Evolutionary conservation across 2,113 vertebrate species (phyloP), one percentile per base, ranked within the genome.

Genomic region (Urocynchramus pylzowi): DNA sequence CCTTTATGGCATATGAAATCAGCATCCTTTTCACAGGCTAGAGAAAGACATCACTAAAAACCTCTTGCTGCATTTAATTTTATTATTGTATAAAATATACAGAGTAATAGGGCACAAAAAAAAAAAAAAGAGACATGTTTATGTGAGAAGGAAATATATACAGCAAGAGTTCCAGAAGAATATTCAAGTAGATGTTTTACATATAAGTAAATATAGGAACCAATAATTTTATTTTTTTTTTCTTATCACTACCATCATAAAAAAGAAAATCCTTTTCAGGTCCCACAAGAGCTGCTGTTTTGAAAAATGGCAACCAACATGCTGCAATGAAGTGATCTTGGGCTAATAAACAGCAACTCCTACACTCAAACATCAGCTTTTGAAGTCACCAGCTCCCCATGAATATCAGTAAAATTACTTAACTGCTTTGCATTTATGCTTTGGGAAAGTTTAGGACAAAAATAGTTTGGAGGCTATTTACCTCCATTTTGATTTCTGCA

Each of bases 11-110:
- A 76, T 67, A 82, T 93, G 79, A 87, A 93, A 95, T 93, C 83
- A 90, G 8, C 84, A 91, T 90, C 78, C 56, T 87, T 97, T 91
- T 94, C 95, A 96, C 87, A 97, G 68, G 70, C 23, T 74, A 35
- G 41, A 88, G 60, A 67, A 95, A 94, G 87, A 94, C 56, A 84
- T 53, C 31, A 87, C 33, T 90, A 65, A 79, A 77, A 84, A 77
- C 63, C 10, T 12, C 41, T 69, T 47, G 9, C 4, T 92, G 28
- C 57, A 87, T 89, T 84, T 95, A 90, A 90, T 93, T 93, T 82
- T 85, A 74, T 13, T 74, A 9, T 68, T 85, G 73, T 93, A 70
- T 79, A 77, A 88, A 84, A 87, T 61, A 47, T 11, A 28, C 26
- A 64, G 27, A 30, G 9, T 50, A 77, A 53, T 78, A 87, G 6